A percentile compares a stretch with the other conserved stretches of the same genome.
Evolutionary conservation across 1,140 invertebrate species (phyloP).

Genomic region (Caerostris darwini): DNA sequence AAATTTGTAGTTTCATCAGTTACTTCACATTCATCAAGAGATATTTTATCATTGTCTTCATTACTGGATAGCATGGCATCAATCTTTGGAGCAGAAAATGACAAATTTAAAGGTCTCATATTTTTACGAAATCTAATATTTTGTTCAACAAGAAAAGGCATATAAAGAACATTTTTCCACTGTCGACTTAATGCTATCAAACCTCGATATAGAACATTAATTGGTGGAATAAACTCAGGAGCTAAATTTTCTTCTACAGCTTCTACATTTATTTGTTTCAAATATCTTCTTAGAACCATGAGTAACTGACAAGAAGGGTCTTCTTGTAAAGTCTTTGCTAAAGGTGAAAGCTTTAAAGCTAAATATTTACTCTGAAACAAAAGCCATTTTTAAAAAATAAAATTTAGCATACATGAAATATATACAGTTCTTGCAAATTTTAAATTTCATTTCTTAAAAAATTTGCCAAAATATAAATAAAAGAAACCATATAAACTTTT

Average conservation of each 20-base stretch:
- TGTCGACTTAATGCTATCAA: conserved; percentile 95
- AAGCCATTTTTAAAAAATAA: neutral
- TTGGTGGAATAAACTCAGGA: conserved; percentile 90
- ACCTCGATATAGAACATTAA: conserved; percentile 94
- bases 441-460: too few species aligned
- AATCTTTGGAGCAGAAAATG: conserved; percentile 91
- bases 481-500: too few species aligned
- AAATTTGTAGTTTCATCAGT: conserved; percentile 93
- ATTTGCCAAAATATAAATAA: too few species aligned
- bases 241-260: conserved; percentile 92
- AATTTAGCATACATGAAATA: too few species aligned
- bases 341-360: conserved; percentile 87
- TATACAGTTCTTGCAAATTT: too few species aligned
- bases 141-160: conserved; percentile 93
- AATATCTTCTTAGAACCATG: conserved; percentile 92
- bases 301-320: conserved; percentile 97
- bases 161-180: conserved; percentile 98
- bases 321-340: conserved; percentile 95
- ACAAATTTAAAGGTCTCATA: conserved; percentile 91
- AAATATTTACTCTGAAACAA: conserved; percentile 91
- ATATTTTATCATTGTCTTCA: conserved; percentile 81
- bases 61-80: conserved; percentile 86
- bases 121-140: conserved; percentile 88
- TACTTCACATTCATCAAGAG: conserved; percentile 85
- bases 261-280: conserved; percentile 88